Base-by-base conservation (phyloP, 2,888 invertebrate genomes). In the Diaprepes abbreviatus region DNA sequence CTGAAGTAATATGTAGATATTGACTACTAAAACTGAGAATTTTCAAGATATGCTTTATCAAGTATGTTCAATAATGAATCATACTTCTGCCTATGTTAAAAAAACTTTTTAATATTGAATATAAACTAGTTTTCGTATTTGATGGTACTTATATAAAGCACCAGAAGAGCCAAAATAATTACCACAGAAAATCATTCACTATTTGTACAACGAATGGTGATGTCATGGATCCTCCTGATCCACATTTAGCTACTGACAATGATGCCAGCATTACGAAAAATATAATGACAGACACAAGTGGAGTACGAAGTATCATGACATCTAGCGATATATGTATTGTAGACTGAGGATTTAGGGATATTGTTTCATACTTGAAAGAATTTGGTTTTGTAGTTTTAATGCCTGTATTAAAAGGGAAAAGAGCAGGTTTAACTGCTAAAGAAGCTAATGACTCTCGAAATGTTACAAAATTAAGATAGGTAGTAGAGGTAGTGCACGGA, bases 401-500 rank as follows among this genome's bases (percentile, higher is more conserved):
- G 50, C 21, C 50, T n/a, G 50, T 28, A 9, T 28, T 21, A 7
- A 50, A 50, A 24, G 50, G 24, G 24, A 50, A 50, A n/a, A 7
- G 50, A 10, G 24, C 7, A 9, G 24, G 24, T 10, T 12, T 50
- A 24, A 50, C 50, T 7, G 24, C 24, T 7, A 12, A n/a, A 19
- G 50, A 50, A 50, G 17, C 50, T 9, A 50, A 50, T 12, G 3
- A 50, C 7, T 50, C 50, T 9, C 7, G 50, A n/a, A 9, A 9
- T 4, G 50, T 50, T 3, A 50, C 50, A 14, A 50, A 50, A 50
- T 10, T n/a, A 10, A 7, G 50, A 50, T 50, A 28, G 28, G 50
- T 24, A 10, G 50, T 50, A n/a, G 50, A 50, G 12, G 50, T 28
- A 7, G 50, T 24, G 9, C 50, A 50, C 12, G 50, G 50, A 50